phyloP scores from a whole-genome alignment of 2,797 vertebrate species.

The Lithobates pipiens region DNA sequence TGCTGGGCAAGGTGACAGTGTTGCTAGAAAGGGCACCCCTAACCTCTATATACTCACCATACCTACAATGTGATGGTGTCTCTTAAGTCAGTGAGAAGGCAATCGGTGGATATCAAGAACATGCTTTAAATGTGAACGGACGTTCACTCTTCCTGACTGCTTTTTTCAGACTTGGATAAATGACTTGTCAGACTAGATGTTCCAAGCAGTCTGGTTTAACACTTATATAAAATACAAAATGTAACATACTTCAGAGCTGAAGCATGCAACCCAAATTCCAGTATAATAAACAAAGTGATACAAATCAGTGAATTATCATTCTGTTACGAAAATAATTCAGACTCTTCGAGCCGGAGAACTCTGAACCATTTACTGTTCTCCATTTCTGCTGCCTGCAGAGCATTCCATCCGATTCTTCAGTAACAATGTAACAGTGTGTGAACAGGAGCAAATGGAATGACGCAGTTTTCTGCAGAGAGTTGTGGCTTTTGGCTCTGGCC shows the following conservation, averaged over 20 bases:
- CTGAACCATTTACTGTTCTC: no score
- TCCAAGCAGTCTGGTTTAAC: neutral
- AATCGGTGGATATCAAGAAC: no score
- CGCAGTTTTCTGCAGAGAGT: neutral
- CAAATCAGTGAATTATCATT: neutral
- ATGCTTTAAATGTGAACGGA: no score
- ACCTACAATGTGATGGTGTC: no score
- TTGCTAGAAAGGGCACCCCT: no score
- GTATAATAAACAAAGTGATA: neutral
- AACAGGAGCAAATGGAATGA: neutral
- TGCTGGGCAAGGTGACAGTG: no score
- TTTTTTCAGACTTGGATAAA: no score
- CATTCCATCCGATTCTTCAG: slow-evolving; percentile 2
- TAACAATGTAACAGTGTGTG: slow-evolving; percentile 12
- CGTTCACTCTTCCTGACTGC: no score
- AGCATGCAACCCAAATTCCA: neutral
- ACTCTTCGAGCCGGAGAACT: neutral
- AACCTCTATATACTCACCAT: no score
- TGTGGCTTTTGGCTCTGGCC: slow-evolving; percentile 20
- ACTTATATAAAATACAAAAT: neutral
- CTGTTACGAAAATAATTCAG: neutral
- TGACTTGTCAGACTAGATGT: no score
- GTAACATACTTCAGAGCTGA: neutral
- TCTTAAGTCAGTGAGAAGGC: no score
- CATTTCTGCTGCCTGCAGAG: no score